Evolutionary conservation across 2,113 vertebrate species (phyloP).

Genomic region (Rhineura floridana): DNA sequence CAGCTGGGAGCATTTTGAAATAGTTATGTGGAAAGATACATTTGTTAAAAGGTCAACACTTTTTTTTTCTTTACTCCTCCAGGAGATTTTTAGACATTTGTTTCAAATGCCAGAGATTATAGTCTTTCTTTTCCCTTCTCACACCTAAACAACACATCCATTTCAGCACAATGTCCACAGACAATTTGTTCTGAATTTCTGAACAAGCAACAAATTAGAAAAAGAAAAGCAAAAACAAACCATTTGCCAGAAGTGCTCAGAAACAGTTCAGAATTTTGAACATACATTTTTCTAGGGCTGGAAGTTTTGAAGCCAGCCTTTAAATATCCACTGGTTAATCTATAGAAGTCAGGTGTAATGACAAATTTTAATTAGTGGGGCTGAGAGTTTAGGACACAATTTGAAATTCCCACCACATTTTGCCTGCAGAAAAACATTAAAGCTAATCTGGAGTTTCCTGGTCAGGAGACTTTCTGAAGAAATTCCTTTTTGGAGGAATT

Average conservation of each 20-base stretch:
- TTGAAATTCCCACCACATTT: not conserved
- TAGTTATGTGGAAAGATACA: conserved; percentile 30
- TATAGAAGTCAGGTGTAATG: not conserved
- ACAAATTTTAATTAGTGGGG: not conserved
- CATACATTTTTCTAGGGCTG: not conserved
- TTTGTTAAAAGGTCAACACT: conserved; percentile 46
- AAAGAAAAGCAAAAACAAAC: not conserved
- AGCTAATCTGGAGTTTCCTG: not conserved
- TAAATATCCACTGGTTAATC: not conserved
- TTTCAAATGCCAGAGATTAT: conserved; percentile 22
- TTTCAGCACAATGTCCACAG: not conserved
- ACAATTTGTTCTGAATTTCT: not conserved
- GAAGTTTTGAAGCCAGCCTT: conserved; percentile 6
- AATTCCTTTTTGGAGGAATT: not conserved
- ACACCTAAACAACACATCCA: not conserved
- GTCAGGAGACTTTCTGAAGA: not conserved
- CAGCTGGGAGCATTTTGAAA: conserved; percentile 32
- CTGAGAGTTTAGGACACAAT: not conserved
- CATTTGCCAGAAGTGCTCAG: not conserved
- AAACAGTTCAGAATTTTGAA: not conserved
- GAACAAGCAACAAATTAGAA: conserved; percentile 18
- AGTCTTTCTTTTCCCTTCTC: conserved; percentile 20
- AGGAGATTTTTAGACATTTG: conserved; percentile 37
- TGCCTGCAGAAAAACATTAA: not conserved
- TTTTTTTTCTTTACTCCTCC: conserved; percentile 1